These are phyloP conservation scores for Chorisops tibialis DNA, from an alignment of 2,888 invertebrate species.

Conservation along the genomic window DNA sequence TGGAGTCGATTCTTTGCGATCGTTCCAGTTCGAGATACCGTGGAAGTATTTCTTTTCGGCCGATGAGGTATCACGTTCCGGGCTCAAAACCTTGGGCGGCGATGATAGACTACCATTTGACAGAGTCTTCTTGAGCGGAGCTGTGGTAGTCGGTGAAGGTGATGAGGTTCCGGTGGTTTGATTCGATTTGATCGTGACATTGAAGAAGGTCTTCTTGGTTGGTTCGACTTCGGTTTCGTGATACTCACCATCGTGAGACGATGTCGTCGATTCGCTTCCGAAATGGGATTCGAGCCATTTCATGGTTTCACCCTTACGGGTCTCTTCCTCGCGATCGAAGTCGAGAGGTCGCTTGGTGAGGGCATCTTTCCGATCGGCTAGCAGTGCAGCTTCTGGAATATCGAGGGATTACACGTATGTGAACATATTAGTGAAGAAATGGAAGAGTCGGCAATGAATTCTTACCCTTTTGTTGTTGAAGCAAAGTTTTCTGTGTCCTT, in stretches of 20 bases:
- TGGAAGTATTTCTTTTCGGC: slow-evolving; percentile 61
- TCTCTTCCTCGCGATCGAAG: slow-evolving; percentile 84
- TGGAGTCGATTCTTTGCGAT: slow-evolving; percentile 55
- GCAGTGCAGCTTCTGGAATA: slow-evolving; percentile 44
- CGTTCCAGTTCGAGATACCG: slow-evolving; percentile 78
- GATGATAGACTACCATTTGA: slow-evolving; percentile 37
- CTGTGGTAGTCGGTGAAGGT: slow-evolving; percentile 52
- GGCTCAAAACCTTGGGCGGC: slow-evolving; percentile 57
- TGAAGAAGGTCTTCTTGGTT: slow-evolving; percentile 71
- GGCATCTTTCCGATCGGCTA: slow-evolving; percentile 73
- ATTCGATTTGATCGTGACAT: slow-evolving; percentile 69
- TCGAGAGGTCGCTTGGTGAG: slow-evolving; percentile 77
- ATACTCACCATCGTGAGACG: slow-evolving; percentile 55
- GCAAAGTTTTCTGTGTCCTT: slow-evolving; percentile 52
- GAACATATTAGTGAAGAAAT: neutral
- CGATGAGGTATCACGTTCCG: slow-evolving; percentile 55
- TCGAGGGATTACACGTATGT: neutral
- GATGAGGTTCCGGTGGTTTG: slow-evolving; percentile 51
- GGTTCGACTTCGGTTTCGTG: slow-evolving; percentile 60
- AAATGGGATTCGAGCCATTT: slow-evolving; percentile 91
- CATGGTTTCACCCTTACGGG: slow-evolving; percentile 82
- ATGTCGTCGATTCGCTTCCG: slow-evolving; percentile 79
- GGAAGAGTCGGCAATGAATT: neutral
- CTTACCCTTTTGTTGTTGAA: slow-evolving; percentile 56
- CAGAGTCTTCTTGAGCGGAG: slow-evolving; percentile 42